phyloP scores from a whole-genome alignment of 2,113 vertebrate species.

The Speoplatyrhinus poulsoni region DNA sequence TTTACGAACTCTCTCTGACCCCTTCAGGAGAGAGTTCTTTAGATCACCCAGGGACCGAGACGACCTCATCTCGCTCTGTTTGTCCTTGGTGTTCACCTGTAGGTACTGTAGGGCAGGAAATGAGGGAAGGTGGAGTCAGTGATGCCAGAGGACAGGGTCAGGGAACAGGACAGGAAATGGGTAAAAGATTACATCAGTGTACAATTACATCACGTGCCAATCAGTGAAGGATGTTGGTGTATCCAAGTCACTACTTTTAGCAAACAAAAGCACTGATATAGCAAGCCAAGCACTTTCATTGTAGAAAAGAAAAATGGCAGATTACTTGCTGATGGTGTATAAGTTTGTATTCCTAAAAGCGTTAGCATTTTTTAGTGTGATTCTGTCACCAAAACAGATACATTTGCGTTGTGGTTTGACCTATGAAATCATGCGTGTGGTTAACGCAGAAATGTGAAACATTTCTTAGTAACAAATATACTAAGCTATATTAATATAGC shows the following conservation, averaged over 20 bases:
- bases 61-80: constrained; percentile 88
- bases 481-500: too few species aligned
- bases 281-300: neutral
- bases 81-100: constrained; percentile 86
- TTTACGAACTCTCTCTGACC: constrained; percentile 85
- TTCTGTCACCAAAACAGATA: too few species aligned
- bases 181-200: constrained; percentile 34
- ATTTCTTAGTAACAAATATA: too few species aligned
- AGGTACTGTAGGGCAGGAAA: constrained; percentile 70
- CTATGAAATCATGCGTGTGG: too few species aligned
- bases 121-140: neutral
- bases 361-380: too few species aligned
- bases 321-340: neutral
- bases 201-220: constrained; percentile 17
- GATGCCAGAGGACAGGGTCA: neutral
- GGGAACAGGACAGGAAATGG: constrained; percentile 9
- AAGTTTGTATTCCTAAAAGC: too few species aligned
- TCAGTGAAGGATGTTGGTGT: neutral
- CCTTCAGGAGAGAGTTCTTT: constrained; percentile 86
- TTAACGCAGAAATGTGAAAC: too few species aligned
- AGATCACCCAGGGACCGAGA: constrained; percentile 89
- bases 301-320: neutral
- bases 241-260: neutral
- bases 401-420: too few species aligned
- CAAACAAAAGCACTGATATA: neutral